phyloP scores from a whole-genome alignment of 2,113 vertebrate species.

The Oncorhynchus kisutch region DNA sequence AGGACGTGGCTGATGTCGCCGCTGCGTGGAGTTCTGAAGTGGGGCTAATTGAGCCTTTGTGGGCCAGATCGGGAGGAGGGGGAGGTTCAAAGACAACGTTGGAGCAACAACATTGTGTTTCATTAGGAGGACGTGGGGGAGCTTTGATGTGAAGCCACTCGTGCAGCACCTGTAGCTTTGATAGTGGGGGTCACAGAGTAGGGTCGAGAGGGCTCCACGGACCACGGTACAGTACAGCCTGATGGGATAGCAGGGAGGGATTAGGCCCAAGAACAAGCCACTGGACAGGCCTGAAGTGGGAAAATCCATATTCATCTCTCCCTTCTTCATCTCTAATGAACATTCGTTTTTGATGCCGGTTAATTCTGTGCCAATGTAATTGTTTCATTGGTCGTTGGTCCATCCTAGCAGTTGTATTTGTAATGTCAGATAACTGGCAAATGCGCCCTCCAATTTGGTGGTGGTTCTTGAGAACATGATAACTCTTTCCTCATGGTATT shows the following conservation, averaged over 20 bases:
- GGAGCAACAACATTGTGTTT: constrained; percentile 78
- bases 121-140: constrained; percentile 69
- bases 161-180: constrained; percentile 85
- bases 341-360: no score
- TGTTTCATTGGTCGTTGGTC: no score
- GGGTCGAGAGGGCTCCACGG: constrained; percentile 40
- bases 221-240: not conserved
- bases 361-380: no score
- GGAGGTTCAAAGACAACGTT: constrained; percentile 84
- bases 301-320: constrained; percentile 64
- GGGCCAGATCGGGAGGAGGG: constrained; percentile 72
- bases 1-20: constrained; percentile 25
- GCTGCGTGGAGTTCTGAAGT: constrained; percentile 75
- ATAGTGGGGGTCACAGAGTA: constrained; percentile 73
- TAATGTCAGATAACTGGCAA: no score
- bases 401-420: no score
- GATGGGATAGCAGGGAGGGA: constrained; percentile 29
- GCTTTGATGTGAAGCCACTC: constrained; percentile 87
- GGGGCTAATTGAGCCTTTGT: constrained; percentile 85
- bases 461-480: not conserved
- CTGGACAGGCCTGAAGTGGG: constrained; percentile 33
- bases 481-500: constrained; percentile 32
- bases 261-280: constrained; percentile 39
- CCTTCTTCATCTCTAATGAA: no score
- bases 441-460: no score